These are phyloP conservation scores for Cuculus canorus DNA, from an alignment of 2,797 vertebrate species.

Conservation along the genomic window DNA sequence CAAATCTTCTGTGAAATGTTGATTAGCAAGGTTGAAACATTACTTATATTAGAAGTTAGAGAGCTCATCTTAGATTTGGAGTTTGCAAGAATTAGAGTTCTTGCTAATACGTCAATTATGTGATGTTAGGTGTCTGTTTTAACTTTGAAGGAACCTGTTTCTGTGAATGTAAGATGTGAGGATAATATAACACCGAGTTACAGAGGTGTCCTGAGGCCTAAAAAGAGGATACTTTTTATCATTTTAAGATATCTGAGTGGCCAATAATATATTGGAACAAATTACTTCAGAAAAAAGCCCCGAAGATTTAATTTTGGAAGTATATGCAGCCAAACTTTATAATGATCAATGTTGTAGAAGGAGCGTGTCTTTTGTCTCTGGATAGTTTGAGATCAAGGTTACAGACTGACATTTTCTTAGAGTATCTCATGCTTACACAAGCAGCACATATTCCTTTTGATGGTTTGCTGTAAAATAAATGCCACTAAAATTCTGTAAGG, in stretches of 20 bases:
- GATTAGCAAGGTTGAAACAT: neutral
- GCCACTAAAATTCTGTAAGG: neutral
- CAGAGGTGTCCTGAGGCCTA: neutral
- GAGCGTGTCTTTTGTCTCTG: neutral
- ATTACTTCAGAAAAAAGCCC: neutral
- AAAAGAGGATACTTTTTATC: neutral
- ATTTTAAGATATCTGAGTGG: neutral
- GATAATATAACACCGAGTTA: neutral
- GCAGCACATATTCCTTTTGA: neutral
- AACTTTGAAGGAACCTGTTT: neutral
- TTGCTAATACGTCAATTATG: neutral
- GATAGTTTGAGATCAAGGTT: neutral
- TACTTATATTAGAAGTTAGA: neutral
- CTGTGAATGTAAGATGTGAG: neutral
- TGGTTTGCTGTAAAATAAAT: neutral
- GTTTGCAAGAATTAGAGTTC: neutral
- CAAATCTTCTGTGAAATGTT: neutral
- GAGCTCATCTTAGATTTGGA: neutral
- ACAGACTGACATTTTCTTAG: neutral
- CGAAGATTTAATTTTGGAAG: neutral
- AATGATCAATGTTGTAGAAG: accelerated
- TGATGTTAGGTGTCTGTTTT: neutral
- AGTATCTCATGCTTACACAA: neutral
- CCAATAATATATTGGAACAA: neutral
- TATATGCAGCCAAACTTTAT: neutral